Evolutionary conservation across 2,797 vertebrate species (phyloP).

Genomic region (Scleropages formosus): DNA sequence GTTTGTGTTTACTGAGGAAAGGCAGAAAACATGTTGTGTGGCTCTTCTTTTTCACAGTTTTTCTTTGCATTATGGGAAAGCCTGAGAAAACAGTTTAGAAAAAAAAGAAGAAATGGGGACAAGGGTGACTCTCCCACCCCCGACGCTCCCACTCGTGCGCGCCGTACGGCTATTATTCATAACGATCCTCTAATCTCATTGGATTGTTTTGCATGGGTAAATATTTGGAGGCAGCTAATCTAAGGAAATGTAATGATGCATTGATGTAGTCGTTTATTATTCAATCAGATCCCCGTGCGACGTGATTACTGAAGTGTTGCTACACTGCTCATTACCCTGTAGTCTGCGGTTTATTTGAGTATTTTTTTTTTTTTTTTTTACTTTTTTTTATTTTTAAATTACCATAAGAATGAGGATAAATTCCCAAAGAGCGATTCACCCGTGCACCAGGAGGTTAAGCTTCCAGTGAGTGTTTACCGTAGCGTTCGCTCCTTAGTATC

Average conservation of each 20-base stretch:
- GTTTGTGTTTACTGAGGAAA: too few species aligned
- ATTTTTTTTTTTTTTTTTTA: too few species aligned
- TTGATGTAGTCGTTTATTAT: slow-evolving; percentile 78
- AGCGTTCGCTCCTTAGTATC: slow-evolving; percentile 45
- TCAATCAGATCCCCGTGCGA: slow-evolving; percentile 66
- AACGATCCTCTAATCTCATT: slow-evolving; percentile 68
- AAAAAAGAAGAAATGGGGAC: neutral
- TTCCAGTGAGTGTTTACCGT: slow-evolving; percentile 42
- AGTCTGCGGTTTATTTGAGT: slow-evolving; percentile 39
- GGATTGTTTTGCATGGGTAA: slow-evolving; percentile 79
- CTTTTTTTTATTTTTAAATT: slow-evolving; percentile 58
- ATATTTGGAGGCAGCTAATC: slow-evolving; percentile 76
- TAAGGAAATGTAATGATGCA: slow-evolving; percentile 74
- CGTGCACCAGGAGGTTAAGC: slow-evolving; percentile 27
- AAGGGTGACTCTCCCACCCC: neutral
- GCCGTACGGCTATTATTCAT: slow-evolving; percentile 58
- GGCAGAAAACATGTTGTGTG: too few species aligned
- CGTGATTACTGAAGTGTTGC: slow-evolving; percentile 69
- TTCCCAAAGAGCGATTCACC: slow-evolving; percentile 39
- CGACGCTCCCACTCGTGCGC: slow-evolving; percentile 55
- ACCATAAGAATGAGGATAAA: slow-evolving; percentile 63
- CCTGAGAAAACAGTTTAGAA: too few species aligned
- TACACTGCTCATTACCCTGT: slow-evolving; percentile 39
- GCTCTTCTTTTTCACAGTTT: too few species aligned
- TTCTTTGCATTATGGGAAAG: too few species aligned